Conservation (phyloP, 2,797 vertebrate genomes). For the Tapirus indicus region DNA sequence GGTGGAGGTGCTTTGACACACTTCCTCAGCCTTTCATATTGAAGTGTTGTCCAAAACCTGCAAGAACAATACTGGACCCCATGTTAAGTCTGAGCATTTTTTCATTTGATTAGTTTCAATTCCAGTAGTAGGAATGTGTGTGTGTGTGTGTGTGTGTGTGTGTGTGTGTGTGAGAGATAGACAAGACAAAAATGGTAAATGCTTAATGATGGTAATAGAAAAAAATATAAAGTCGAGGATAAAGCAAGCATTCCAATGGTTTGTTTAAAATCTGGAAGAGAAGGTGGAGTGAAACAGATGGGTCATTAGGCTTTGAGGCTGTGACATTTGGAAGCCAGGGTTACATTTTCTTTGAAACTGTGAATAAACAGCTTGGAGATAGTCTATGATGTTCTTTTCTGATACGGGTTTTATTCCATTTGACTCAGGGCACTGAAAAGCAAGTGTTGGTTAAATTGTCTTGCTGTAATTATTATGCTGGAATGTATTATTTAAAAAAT, state of each 20-base stretch:
- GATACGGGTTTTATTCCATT: neutral
- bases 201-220: neutral
- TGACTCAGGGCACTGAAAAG: conserved; percentile 47
- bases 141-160: neutral
- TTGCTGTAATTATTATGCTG: neutral
- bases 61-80: neutral
- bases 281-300: neutral
- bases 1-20: neutral
- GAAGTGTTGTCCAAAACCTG: conserved; percentile 20
- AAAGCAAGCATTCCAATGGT: neutral
- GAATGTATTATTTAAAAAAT: conserved; percentile 21
- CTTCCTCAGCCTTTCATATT: neutral
- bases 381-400: conserved; percentile 21
- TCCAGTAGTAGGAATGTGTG: neutral
- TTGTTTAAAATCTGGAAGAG: conserved; percentile 5
- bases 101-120: neutral
- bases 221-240: neutral
- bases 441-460: conserved; percentile 16
- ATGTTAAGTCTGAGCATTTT: neutral
- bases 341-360: conserved; percentile 58
- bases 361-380: conserved; percentile 62
- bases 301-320: conserved; percentile 24
- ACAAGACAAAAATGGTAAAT: neutral
- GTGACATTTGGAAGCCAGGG: conserved; percentile 41
- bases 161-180: neutral